Percentiles rank a stretch among this genome's conserved stretches.
Evolutionary conservation across 1,140 invertebrate genomes (phyloP).

Genomic region (Bombyx mandarina): DNA sequence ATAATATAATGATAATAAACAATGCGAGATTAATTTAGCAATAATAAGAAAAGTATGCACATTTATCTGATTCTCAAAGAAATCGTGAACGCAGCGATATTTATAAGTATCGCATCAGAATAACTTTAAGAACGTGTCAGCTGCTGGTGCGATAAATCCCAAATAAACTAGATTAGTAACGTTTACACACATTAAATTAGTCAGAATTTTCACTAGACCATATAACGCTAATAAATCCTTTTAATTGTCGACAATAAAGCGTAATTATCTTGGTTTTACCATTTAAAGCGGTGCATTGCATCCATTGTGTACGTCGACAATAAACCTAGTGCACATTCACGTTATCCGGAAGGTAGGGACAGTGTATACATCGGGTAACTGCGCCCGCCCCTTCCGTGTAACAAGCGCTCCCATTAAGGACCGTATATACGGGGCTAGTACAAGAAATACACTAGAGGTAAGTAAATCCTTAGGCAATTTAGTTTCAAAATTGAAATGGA

Average conservation of each 20-base stretch:
- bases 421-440: not conserved
- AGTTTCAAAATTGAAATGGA: too few relatives aligned
- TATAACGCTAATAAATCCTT: slow-evolving; percentile 4
- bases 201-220: not conserved
- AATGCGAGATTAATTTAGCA: too few relatives aligned
- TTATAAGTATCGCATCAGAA: too few relatives aligned
- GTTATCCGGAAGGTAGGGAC: slow-evolving; percentile 10
- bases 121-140: too few relatives aligned
- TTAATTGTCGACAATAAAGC: slow-evolving; percentile 4
- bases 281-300: slow-evolving; percentile 9
- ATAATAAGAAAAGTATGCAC: too few relatives aligned
- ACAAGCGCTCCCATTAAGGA: slow-evolving; percentile 4
- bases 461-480: too few relatives aligned
- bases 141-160: too few relatives aligned
- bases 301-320: slow-evolving; percentile 8
- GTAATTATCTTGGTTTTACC: slow-evolving; percentile 5
- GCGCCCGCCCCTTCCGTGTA: slow-evolving; percentile 20
- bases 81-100: too few relatives aligned
- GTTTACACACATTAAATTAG: not conserved
- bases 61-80: too few relatives aligned
- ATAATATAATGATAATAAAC: too few relatives aligned
- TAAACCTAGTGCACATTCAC: slow-evolving; percentile 8
- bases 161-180: not conserved
- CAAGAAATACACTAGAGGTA: too few relatives aligned
- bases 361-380: slow-evolving; percentile 16